Evolutionary conservation across 2,888 invertebrate species (phyloP), one percentile per base, ranked within the genome.

Genomic region (Drosophila tripunctata): DNA sequence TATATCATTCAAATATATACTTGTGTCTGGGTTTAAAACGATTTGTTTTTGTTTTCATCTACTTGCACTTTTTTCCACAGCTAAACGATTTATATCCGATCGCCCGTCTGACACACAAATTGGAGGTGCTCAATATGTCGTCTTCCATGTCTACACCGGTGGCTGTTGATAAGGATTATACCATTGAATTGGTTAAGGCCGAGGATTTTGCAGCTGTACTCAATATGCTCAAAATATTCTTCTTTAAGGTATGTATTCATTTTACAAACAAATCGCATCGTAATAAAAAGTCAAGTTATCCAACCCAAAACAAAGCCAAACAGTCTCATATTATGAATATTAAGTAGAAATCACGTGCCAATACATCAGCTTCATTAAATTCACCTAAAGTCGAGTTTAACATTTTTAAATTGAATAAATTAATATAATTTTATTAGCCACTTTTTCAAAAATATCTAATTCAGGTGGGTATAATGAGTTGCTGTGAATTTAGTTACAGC

Each of bases 141-240:
- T 12, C 61, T 60, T 62, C 65, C 17, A 8, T 54, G 57, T 60
- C 69, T 15, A 62, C 73, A 15, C 6, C 44, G 4, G 14, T 40
- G 47, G 65, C 60, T 1, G 57, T 84, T 52, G 86, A 89, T 45
- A 78, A 79, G 41, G 78, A 90, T 52, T 91, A 89, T 40, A 91
- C 90, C 38, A 89, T 93, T 38, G 91, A 91, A 38, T 84, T 90
- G 1, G 83, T 93, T 6, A 81, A 78, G 31, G 90, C 92, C 14
- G 91, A 92, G 50, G 94, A 94, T 80, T 89, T 90, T 1, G 92
- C 92, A 2, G 92, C 90, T 38, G 92, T 94, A 12, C 91, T 94
- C 64, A 89, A 91, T 30, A 93, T 95, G 84, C 90, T 95, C 1
- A 92, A 92, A 78, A 91, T 90, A 88, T 94, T 92, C 90, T 94